Evolutionary conservation across 2,113 vertebrate genomes (phyloP).

Genomic region (Thryonomys swinderianus): DNA sequence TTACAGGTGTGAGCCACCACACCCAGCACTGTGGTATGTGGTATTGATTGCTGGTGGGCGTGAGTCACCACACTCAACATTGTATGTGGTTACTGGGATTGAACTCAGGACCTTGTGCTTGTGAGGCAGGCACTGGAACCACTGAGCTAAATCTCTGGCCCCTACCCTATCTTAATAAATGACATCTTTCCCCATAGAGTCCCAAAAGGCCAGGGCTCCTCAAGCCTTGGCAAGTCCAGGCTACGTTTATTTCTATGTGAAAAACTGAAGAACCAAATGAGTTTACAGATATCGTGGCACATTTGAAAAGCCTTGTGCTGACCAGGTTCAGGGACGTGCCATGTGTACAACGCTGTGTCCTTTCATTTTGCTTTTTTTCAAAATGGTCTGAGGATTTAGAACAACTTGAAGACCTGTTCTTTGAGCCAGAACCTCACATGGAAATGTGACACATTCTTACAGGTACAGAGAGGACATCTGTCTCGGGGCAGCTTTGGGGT

Average conservation of each 20-base stretch:
- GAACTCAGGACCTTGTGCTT: no score
- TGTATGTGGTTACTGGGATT: no score
- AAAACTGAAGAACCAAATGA: not conserved
- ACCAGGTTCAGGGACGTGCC: not conserved
- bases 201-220: not conserved
- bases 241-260: not conserved
- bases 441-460: not conserved
- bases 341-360: not conserved
- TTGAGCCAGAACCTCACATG: not conserved
- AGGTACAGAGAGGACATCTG: not conserved
- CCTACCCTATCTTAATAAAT: not conserved
- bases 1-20: no score
- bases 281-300: not conserved
- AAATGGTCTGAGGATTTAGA: not conserved
- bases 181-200: not conserved
- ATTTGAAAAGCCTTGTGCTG: not conserved
- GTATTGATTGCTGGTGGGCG: no score
- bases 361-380: slow-evolving; percentile 10
- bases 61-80: no score
- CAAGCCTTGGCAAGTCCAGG: not conserved
- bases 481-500: not conserved
- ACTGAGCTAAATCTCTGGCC: no score
- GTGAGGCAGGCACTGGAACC: no score
- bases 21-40: no score
- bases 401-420: not conserved